These are phyloP conservation scores for Sebastes ruberrimus DNA, from an alignment of 2,797 vertebrate genomes.

Conservation along the genomic window DNA sequence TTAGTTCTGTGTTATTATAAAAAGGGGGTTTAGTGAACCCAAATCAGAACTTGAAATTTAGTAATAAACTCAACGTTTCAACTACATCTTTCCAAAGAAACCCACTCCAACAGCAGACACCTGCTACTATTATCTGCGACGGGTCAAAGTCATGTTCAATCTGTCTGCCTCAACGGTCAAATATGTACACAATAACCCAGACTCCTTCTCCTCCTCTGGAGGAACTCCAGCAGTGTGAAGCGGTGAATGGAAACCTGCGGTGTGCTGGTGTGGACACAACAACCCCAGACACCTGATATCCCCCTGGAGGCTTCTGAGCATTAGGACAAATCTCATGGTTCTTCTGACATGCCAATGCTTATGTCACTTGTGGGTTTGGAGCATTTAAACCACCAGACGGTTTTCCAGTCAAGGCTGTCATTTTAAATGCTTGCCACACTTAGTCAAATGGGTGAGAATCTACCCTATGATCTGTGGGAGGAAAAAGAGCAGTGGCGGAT, in stretches of 20 bases:
- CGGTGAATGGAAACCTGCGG: slow-evolving; percentile 17
- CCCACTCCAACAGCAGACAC: not conserved
- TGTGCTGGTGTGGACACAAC: not conserved
- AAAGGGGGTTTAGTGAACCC: too few species aligned
- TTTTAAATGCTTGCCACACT: slow-evolving; percentile 30
- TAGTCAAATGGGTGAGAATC: slow-evolving; percentile 4
- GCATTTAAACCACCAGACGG: slow-evolving; percentile 6
- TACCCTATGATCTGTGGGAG: slow-evolving; percentile 22
- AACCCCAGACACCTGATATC: slow-evolving; percentile 31
- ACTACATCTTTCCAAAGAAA: not conserved
- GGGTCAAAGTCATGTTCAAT: slow-evolving; percentile 26
- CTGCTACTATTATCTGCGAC: slow-evolving; percentile 11
- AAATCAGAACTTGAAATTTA: not conserved
- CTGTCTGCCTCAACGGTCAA: not conserved
- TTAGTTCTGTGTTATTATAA: too few species aligned
- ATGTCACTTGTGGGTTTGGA: slow-evolving; percentile 26
- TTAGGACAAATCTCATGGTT: not conserved
- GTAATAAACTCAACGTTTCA: not conserved
- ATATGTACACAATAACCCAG: not conserved
- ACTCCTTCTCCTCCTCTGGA: not conserved
- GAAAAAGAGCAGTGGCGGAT: slow-evolving; percentile 20
- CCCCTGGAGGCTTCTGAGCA: not conserved
- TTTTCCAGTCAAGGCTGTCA: slow-evolving; percentile 50
- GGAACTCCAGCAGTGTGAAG: slow-evolving; percentile 19
- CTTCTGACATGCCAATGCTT: not conserved